Evolutionary conservation across 2,113 vertebrate genomes (phyloP).

Genomic region (Neopipo cinnamomea): DNA sequence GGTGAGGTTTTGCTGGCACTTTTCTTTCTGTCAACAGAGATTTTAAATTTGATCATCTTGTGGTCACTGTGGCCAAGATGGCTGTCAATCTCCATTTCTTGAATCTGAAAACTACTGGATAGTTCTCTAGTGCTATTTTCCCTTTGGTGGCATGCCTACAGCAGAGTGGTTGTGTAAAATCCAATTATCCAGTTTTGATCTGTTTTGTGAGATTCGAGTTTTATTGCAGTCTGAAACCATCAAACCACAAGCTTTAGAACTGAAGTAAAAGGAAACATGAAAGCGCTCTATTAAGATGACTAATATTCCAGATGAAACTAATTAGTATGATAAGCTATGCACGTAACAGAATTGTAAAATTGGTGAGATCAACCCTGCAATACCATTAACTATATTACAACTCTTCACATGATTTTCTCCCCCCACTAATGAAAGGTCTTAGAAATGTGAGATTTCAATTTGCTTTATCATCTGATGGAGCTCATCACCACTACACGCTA

Average conservation of each 20-base stretch:
- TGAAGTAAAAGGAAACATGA: conserved; percentile 48
- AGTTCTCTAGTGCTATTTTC: neutral
- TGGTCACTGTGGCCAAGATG: neutral
- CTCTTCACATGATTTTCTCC: conserved; percentile 69
- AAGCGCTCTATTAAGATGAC: conserved; percentile 62
- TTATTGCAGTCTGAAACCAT: conserved; percentile 24
- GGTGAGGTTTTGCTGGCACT: neutral
- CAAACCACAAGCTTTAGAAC: conserved; percentile 36
- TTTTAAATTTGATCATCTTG: neutral
- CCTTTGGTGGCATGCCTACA: neutral
- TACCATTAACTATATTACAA: conserved; percentile 74
- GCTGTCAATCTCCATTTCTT: neutral
- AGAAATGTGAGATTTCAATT: conserved; percentile 79
- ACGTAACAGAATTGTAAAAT: conserved; percentile 69
- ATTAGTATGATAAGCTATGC: conserved; percentile 70
- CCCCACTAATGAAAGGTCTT: conserved; percentile 70
- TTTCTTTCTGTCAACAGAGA: neutral
- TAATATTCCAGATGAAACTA: conserved; percentile 65
- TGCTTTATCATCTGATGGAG: conserved; percentile 65
- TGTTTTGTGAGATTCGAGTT: conserved; percentile 27
- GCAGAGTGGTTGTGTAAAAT: conserved; percentile 25
- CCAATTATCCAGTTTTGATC: neutral
- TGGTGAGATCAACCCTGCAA: conserved; percentile 63
- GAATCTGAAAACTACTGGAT: neutral
- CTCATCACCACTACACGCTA: conserved; percentile 63